These are phyloP conservation scores for Chaetophractus vellerosus DNA, from an alignment of 2,797 vertebrate genomes.

Conservation along the genomic window DNA sequence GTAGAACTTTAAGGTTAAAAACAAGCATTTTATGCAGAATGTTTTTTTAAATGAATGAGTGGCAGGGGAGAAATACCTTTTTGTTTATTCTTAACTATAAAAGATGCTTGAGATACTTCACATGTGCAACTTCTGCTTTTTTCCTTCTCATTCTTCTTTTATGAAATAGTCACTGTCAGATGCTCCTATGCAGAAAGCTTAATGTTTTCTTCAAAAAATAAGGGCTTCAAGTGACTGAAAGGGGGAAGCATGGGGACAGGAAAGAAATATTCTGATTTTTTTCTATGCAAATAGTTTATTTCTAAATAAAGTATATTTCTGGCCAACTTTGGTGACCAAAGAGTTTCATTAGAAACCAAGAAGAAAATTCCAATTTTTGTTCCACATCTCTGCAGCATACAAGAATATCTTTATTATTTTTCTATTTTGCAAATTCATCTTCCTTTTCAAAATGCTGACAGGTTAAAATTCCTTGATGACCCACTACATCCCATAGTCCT, in stretches of 20 bases:
- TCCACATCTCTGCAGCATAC: slow-evolving; percentile 64
- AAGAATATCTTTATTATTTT: slow-evolving; percentile 79
- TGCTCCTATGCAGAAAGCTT: slow-evolving; percentile 80
- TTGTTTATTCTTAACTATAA: slow-evolving; percentile 86
- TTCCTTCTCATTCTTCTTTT: slow-evolving; percentile 80
- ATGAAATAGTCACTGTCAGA: slow-evolving; percentile 84
- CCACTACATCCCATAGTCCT: slow-evolving; percentile 38
- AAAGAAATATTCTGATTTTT: slow-evolving; percentile 74
- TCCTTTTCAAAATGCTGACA: slow-evolving; percentile 82
- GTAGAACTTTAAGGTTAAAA: slow-evolving; percentile 88
- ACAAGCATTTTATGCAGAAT: slow-evolving; percentile 82
- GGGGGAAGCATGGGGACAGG: not conserved
- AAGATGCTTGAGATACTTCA: slow-evolving; percentile 82
- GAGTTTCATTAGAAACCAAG: slow-evolving; percentile 74
- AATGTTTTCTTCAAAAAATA: slow-evolving; percentile 78
- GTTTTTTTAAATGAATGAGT: slow-evolving; percentile 80
- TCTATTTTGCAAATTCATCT: slow-evolving; percentile 83
- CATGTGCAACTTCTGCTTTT: slow-evolving; percentile 59
- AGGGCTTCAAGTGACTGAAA: slow-evolving; percentile 1
- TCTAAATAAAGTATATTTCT: slow-evolving; percentile 78
- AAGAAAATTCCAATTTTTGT: slow-evolving; percentile 76
- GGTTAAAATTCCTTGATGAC: slow-evolving; percentile 80
- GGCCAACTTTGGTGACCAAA: slow-evolving; percentile 61
- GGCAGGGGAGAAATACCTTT: slow-evolving; percentile 78
- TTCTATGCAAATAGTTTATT: slow-evolving; percentile 68